Base-by-base conservation (phyloP, 2,797 vertebrate genomes). In the Chlorospingus semifuscus region DNA sequence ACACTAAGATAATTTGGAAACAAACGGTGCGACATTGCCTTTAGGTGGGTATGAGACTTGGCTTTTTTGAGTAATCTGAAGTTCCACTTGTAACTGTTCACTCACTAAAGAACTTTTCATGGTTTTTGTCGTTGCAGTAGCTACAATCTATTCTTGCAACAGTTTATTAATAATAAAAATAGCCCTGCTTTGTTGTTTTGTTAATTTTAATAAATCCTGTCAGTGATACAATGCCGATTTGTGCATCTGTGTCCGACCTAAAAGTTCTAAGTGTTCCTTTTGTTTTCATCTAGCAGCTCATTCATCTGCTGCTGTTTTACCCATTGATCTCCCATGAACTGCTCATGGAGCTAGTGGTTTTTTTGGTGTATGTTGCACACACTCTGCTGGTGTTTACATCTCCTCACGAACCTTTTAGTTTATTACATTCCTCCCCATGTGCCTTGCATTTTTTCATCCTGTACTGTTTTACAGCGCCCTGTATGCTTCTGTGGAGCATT, bases 1-100 rank as follows among this genome's bases (percentile, higher is more conserved):
- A 15, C 55, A 63, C 10, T 56, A 47, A 61, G 6, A 8, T 29
- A 42, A 50, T 70, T 41, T 57, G n/a, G 49, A 55, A 80, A 56
- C 65, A 12, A 83, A 55, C 0, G 0, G 2, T 50, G 15, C 29
- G 42, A 53, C 0, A 0, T 18, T 60, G 12, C 6, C 34, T 71
- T 47, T 39, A 18, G 23, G 24, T 21, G 22, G 6, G 2, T n/a
- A n/a, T 6, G 64, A 71, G 23, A 41, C 16, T 39, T 46, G 13
- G 26, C 15, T 34, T 59, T 82, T 66, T 49, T 55, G 21, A 64
- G 24, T 74, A 49, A 53, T 27, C 37, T 80, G 22, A 59, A 57
- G 6, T 55, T 66, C 19, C 18, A 32, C 2, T 23, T 27, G 18
- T 37, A 72, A 55, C 7, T 36, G 4, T 15, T 16, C 29, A 63